Percentiles rank a stretch among this genome's conserved stretches.
These are phyloP conservation scores for Epirrita christyi DNA, from an alignment of 2,888 invertebrate species.

Conservation along the genomic window DNA sequence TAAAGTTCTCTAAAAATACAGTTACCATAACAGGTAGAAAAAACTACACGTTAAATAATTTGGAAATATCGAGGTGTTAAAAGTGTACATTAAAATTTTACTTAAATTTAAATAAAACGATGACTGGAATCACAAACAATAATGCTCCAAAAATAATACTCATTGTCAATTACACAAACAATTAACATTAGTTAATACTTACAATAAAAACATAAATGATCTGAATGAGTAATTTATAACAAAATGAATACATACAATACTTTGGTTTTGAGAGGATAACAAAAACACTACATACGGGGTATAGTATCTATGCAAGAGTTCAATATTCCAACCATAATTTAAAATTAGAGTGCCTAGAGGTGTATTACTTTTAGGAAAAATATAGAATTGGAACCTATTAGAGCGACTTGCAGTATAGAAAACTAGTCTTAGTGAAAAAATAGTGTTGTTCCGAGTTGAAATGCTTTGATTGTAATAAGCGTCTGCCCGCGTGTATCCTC, in stretches of 20 bases:
- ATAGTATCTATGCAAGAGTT: constrained; percentile 12
- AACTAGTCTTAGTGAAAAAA: background rate
- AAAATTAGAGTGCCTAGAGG: constrained; percentile 30
- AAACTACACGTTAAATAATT: constrained; percentile 34
- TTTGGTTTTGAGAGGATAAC: constrained; percentile 75
- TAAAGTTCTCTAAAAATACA: constrained; percentile 45
- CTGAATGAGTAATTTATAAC: constrained; percentile 57
- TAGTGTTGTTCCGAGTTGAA: background rate
- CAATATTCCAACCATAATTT: constrained; percentile 27
- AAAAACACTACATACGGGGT: constrained; percentile 24
- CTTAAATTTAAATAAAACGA: constrained; percentile 31
- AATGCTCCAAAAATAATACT: constrained; percentile 73
- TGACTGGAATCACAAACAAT: constrained; percentile 51
- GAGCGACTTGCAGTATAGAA: constrained; percentile 21
- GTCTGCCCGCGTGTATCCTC: background rate
- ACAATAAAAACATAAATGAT: constrained; percentile 51
- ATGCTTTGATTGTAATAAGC: background rate
- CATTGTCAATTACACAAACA: constrained; percentile 52
- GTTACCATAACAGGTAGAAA: constrained; percentile 32
- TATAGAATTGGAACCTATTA: constrained; percentile 13
- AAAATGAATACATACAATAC: constrained; percentile 62
- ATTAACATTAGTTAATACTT: constrained; percentile 60
- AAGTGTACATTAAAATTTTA: constrained; percentile 26
- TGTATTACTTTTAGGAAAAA: constrained; percentile 27
- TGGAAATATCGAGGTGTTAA: constrained; percentile 17